Evolutionary conservation across 2,888 invertebrate genomes (phyloP).

Genomic region (Byasa hedistus): DNA sequence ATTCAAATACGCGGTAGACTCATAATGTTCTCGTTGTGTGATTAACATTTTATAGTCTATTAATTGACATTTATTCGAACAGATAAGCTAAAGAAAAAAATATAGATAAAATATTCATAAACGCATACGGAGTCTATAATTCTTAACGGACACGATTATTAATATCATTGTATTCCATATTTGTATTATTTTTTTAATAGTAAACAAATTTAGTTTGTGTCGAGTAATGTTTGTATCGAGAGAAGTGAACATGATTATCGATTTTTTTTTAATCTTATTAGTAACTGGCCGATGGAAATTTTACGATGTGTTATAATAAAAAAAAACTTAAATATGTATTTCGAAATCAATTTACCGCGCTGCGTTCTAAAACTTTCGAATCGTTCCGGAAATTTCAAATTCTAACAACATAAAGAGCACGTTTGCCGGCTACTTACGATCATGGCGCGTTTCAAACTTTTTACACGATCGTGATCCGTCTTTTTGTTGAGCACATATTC

Average conservation of each 20-base stretch:
- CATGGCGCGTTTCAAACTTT: slow-evolving; percentile 62
- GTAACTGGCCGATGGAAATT: too few relatives aligned
- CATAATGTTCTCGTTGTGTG: slow-evolving; percentile 10
- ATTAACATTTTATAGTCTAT: slow-evolving; percentile 26
- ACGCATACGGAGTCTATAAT: background rate
- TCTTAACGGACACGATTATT: background rate
- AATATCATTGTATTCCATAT: background rate
- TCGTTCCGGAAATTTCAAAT: slow-evolving; percentile 73
- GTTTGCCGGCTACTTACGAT: slow-evolving; percentile 73
- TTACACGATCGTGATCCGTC: slow-evolving; percentile 73
- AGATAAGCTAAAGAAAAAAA: background rate
- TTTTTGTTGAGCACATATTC: slow-evolving; percentile 76
- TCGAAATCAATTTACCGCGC: slow-evolving; percentile 16
- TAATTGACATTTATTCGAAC: slow-evolving; percentile 20
- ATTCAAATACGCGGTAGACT: slow-evolving; percentile 9
- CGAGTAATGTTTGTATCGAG: background rate
- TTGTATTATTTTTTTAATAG: background rate
- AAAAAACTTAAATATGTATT: slow-evolving; percentile 15
- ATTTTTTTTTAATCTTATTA: too few relatives aligned
- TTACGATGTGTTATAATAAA: slow-evolving; percentile 22
- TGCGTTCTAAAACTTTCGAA: slow-evolving; percentile 36
- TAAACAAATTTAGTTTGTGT: background rate
- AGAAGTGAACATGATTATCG: background rate
- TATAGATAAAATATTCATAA: background rate
- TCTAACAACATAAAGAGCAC: slow-evolving; percentile 74